Evolutionary conservation across 2,888 invertebrate species (phyloP).

Genomic region (Cetonia aurata): DNA sequence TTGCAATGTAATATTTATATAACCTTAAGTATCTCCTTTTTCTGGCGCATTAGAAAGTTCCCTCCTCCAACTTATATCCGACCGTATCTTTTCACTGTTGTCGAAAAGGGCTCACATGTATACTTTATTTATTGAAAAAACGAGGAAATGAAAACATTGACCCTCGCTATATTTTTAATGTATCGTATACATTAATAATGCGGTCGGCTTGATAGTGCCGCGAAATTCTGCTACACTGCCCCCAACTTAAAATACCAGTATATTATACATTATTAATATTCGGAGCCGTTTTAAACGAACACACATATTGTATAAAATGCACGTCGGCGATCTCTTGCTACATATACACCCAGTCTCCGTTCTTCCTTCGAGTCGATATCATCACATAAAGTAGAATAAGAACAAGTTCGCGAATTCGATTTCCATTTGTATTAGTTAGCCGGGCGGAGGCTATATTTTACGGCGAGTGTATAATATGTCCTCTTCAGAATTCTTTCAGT

Average conservation of each 20-base stretch:
- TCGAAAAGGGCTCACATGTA: slow-evolving; percentile 6
- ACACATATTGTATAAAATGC: slow-evolving; percentile 7
- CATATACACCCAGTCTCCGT: neutral
- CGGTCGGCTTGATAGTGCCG: slow-evolving; percentile 13
- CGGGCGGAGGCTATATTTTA: slow-evolving; percentile 49
- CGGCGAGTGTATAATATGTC: slow-evolving; percentile 49
- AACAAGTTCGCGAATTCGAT: slow-evolving; percentile 47
- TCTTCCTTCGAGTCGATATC: slow-evolving; percentile 7
- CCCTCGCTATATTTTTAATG: slow-evolving; percentile 28
- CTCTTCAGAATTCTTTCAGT: slow-evolving; percentile 44
- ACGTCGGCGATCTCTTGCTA: neutral
- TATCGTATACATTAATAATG: slow-evolving; percentile 28
- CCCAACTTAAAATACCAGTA: slow-evolving; percentile 26
- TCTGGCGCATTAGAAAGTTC: no score
- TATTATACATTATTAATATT: slow-evolving; percentile 21
- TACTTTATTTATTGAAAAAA: slow-evolving; percentile 22
- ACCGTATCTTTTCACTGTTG: neutral
- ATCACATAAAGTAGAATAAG: slow-evolving; percentile 26
- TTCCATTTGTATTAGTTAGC: slow-evolving; percentile 52
- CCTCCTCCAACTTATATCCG: no score
- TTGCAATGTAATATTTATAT: no score
- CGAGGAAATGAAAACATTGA: slow-evolving; percentile 31
- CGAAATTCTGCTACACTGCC: slow-evolving; percentile 7
- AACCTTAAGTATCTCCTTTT: no score
- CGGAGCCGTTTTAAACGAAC: slow-evolving; percentile 22